Evolutionary conservation across 2,113 vertebrate species (phyloP).

Genomic region (Paralichthys olivaceus): DNA sequence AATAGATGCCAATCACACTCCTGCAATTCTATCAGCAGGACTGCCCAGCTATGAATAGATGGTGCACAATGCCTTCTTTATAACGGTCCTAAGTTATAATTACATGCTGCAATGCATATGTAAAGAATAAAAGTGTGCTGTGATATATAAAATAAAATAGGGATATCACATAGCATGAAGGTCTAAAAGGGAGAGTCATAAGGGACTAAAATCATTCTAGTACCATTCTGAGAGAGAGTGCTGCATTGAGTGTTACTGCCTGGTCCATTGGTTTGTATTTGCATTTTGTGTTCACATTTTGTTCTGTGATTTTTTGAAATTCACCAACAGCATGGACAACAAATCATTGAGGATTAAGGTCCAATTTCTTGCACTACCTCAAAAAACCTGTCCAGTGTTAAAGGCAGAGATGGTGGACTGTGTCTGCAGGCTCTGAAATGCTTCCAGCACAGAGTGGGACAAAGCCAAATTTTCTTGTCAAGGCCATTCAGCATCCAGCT

Average conservation of each 20-base stretch:
- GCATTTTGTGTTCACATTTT: too few species aligned
- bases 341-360: not conserved
- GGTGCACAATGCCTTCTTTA: slow-evolving; percentile 39
- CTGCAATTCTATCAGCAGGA: slow-evolving; percentile 69
- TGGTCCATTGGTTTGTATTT: too few species aligned
- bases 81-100: slow-evolving; percentile 33
- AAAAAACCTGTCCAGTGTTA: not conserved
- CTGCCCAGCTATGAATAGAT: slow-evolving; percentile 68
- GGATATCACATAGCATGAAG: too few species aligned
- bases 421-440: not conserved
- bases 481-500: not conserved
- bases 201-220: too few species aligned
- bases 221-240: too few species aligned
- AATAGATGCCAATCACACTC: slow-evolving; percentile 81
- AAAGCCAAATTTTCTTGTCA: not conserved
- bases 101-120: slow-evolving; percentile 12
- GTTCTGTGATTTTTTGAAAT: too few species aligned
- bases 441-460: not conserved
- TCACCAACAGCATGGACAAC: not conserved
- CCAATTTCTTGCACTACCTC: not conserved
- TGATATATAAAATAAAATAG: not conserved
- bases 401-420: not conserved
- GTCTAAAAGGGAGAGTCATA: too few species aligned
- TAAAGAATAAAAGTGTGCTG: not conserved
- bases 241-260: too few species aligned